phyloP scores from a whole-genome alignment of 2,888 invertebrate species.

The Linnaemya vulpina region DNA sequence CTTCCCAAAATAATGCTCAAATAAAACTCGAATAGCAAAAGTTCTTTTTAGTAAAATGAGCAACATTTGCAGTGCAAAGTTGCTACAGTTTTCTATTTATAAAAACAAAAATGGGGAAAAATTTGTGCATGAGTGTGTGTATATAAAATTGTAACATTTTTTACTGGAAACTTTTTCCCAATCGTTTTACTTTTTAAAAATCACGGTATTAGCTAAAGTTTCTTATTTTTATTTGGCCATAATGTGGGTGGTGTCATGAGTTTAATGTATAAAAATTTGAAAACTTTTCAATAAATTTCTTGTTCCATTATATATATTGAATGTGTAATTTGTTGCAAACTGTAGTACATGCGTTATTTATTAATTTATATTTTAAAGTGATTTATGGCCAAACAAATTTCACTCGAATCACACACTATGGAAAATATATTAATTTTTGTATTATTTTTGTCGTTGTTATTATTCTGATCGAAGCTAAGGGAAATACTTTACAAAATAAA shows the following conservation, averaged over 20 bases:
- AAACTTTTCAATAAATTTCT: slow-evolving; percentile 64
- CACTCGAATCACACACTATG: slow-evolving; percentile 22
- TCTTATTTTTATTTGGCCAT: not conserved
- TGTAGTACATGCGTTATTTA: slow-evolving; percentile 58
- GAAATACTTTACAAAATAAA: slow-evolving; percentile 1
- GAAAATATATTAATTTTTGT: not conserved
- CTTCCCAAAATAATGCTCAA: slow-evolving; percentile 46
- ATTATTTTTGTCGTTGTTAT: not conserved
- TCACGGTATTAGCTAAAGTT: slow-evolving; percentile 43
- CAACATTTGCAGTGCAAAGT: slow-evolving; percentile 69
- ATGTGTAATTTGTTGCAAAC: slow-evolving; percentile 58
- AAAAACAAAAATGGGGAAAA: not conserved
- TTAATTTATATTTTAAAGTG: slow-evolving; percentile 55
- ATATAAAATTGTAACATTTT: not conserved
- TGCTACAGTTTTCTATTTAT: slow-evolving; percentile 32
- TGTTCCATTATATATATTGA: slow-evolving; percentile 60
- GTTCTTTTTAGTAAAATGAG: slow-evolving; percentile 65
- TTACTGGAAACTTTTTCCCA: not conserved
- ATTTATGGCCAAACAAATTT: slow-evolving; percentile 49
- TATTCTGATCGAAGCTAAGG: not conserved
- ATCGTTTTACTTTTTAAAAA: slow-evolving; percentile 45
- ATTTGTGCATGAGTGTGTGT: not conserved
- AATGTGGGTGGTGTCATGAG: slow-evolving; percentile 59
- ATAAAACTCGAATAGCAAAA: slow-evolving; percentile 51
- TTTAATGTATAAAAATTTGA: slow-evolving; percentile 62